Percentiles rank a stretch among this genome's conserved stretches.
Conservation (phyloP, 2,113 vertebrate genomes). For the Cynoglossus semilaevis region DNA sequence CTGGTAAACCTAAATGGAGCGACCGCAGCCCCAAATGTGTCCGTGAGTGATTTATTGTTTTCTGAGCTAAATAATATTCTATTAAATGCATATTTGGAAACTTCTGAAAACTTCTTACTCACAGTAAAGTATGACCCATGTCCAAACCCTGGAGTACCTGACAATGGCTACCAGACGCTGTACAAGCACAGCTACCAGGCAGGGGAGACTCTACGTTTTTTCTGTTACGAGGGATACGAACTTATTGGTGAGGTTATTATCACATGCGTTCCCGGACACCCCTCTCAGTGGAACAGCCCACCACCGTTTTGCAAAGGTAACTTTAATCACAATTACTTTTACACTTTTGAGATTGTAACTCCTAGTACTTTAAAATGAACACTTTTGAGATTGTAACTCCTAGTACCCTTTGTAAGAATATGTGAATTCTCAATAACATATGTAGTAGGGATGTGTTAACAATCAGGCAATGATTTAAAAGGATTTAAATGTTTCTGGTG, state of each 20-base stretch:
- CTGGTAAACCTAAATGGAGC: constrained; percentile 89
- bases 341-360: too few relatives aligned
- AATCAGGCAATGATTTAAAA: too few relatives aligned
- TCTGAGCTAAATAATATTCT: background rate
- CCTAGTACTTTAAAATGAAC: too few relatives aligned
- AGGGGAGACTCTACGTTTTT: constrained; percentile 89
- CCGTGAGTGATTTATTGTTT: constrained; percentile 75
- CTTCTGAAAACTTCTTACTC: background rate
- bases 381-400: too few relatives aligned
- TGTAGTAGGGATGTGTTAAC: too few relatives aligned
- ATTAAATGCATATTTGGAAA: background rate
- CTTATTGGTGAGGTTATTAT: constrained; percentile 91
- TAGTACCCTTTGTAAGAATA: too few relatives aligned
- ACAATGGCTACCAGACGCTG: constrained; percentile 90
- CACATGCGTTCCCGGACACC: constrained; percentile 87
- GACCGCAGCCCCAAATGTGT: constrained; percentile 90
- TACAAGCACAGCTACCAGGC: constrained; percentile 94
- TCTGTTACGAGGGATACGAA: constrained; percentile 92
- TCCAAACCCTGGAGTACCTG: constrained; percentile 88
- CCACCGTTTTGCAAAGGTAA: constrained; percentile 92
- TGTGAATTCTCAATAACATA: too few relatives aligned
- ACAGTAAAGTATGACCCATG: constrained; percentile 92
- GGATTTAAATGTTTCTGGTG: too few relatives aligned
- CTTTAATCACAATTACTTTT: background rate
- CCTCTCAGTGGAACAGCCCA: constrained; percentile 91